These are phyloP conservation scores for Drosophila burlai DNA, from an alignment of 1,140 invertebrate species.

Conservation along the genomic window DNA sequence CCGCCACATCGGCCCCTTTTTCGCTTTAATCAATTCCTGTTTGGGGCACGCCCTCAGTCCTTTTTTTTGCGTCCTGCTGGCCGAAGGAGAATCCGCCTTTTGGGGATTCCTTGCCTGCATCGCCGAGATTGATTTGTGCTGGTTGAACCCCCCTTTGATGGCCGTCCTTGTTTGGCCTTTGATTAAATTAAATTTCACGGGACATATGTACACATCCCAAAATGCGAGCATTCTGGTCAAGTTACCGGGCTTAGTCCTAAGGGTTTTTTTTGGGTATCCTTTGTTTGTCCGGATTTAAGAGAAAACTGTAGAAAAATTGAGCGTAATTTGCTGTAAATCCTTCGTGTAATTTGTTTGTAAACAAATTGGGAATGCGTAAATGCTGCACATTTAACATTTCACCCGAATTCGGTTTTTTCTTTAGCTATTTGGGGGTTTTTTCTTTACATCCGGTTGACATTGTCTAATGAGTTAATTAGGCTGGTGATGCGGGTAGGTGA, in stretches of 20 bases:
- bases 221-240: slow-evolving; percentile 28
- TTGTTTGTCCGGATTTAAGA: slow-evolving; percentile 66
- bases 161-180: slow-evolving; percentile 68
- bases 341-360: slow-evolving; percentile 80
- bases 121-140: slow-evolving; percentile 57
- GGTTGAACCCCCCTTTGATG: slow-evolving; percentile 26
- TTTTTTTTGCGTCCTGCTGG: slow-evolving; percentile 22
- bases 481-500: slow-evolving; percentile 58
- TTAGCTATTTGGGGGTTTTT: slow-evolving; percentile 1
- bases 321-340: slow-evolving; percentile 80
- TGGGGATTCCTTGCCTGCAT: slow-evolving; percentile 45
- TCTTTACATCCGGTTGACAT: slow-evolving; percentile 58
- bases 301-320: slow-evolving; percentile 78
- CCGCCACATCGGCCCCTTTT: slow-evolving; percentile 13
- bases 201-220: slow-evolving; percentile 79
- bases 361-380: slow-evolving; percentile 80
- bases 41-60: slow-evolving; percentile 55
- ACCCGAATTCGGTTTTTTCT: slow-evolving; percentile 14
- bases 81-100: slow-evolving; percentile 42
- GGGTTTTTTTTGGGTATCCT: slow-evolving; percentile 9
- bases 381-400: slow-evolving; percentile 74
- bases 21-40: slow-evolving; percentile 74
- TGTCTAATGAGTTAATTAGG: slow-evolving; percentile 83
- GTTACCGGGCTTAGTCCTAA: slow-evolving; percentile 16
- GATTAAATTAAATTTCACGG: slow-evolving; percentile 85